Evolutionary conservation across 1,140 invertebrate genomes (phyloP), one percentile per base, ranked within the genome.

Genomic region (Drosophila gunungcola): DNA sequence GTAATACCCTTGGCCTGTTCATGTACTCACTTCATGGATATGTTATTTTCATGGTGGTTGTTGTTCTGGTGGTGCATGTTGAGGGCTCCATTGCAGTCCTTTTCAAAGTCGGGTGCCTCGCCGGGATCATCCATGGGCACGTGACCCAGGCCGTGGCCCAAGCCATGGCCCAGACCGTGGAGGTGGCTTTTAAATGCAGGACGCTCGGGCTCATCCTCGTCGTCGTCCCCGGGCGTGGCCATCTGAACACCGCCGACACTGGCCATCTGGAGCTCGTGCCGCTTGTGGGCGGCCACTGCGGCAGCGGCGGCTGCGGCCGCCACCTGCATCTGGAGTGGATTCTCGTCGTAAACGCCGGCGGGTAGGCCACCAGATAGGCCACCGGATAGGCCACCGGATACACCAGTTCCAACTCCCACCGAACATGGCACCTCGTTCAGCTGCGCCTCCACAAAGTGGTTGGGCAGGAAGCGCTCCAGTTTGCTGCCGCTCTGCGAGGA

Each of bases 381-480:
- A 32, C 29, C 48, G 16, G 45, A 5, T 3, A 32, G 55, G 34
- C 45, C 29, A 32, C 29, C 48, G n/a, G 11, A 67, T 65, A 7
- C 51, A 6, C 55, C 13, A 13, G 56, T 2, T 10, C 43, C n/a
- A 16, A 43, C n/a, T 11, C 34, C 27, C 4, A 49, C 60, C 2
- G 32, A 7, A 27, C 56, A 62, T 36, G 68, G 49, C 0, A 62
- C 86, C 29, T 91, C 91, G 36, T 53, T 80, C 9, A 92, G 53
- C 55, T 92, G 90, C 2, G 91, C 68, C 58, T 92, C 91, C 36
- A 92, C 91, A 64, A 92, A 91, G 41, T 92, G 91, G 42, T 92
- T 92, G 54, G 91, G 91, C 61, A 92, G 41, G 43, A 85, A 92
- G 12, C 91, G 91, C 39, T 92, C 91, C 79, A 91, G 51, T 29